phyloP scores from a whole-genome alignment of 1,140 invertebrate species.

The Drosophila navojoa region DNA sequence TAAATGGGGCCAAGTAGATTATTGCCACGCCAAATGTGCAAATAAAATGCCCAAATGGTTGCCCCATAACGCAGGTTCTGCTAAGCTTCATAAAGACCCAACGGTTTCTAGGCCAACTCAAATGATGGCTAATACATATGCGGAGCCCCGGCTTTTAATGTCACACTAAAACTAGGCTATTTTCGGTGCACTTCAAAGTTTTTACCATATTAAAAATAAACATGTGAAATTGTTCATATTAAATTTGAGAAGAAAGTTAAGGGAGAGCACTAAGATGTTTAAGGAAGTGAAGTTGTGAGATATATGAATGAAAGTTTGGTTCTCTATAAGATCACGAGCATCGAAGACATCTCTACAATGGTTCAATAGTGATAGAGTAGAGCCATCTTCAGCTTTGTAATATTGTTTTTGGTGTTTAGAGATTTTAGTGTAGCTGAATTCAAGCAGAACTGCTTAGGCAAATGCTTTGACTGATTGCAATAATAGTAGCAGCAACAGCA shows the following conservation, averaged over 20 bases:
- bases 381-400: not conserved
- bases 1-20: constrained; percentile 71
- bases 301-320: not conserved
- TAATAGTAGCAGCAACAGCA: constrained; percentile 37
- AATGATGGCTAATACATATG: constrained; percentile 39
- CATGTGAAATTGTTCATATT: not conserved
- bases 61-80: constrained; percentile 26
- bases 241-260: not conserved
- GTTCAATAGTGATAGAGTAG: too few relatives aligned
- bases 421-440: constrained; percentile 20
- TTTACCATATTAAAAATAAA: constrained; percentile 19
- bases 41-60: constrained; percentile 65
- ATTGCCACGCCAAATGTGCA: constrained; percentile 64
- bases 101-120: constrained; percentile 22
- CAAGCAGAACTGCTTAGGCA: constrained; percentile 62
- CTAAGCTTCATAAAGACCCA: constrained; percentile 39
- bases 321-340: not conserved
- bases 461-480: constrained; percentile 67
- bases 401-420: not conserved
- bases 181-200: constrained; percentile 17
- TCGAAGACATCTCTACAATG: too few relatives aligned
- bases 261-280: too few relatives aligned
- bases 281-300: too few relatives aligned
- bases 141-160: constrained; percentile 34
- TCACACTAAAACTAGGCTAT: constrained; percentile 41